Evolutionary conservation across 2,113 vertebrate species (phyloP), one percentile per base, ranked within the genome.

Genomic region (Amia ocellicauda): DNA sequence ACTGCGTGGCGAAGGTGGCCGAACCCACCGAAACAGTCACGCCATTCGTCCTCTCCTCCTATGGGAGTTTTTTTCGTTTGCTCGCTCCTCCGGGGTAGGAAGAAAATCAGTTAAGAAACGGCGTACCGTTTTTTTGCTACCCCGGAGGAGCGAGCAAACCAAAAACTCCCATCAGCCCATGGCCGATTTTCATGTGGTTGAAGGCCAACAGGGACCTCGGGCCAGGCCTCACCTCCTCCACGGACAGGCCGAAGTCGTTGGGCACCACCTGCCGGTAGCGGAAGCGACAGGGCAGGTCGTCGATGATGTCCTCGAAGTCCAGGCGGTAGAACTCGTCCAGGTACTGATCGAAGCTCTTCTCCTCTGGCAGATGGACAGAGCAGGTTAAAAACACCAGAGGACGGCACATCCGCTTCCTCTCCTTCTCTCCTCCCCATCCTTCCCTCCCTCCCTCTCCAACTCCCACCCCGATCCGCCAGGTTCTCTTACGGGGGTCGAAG

Each of bases 231-330:
- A 95, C 93, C 93, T 95, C 94, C 1, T 93, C 85, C 0, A 90
- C 87, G 58, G 72, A 80, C 55, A 97, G 88, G 52, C 94, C 93
- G 0, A 95, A 97, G 85, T 93, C 90, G 1, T 94, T 96, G 69
- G 93, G 63, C 23, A 94, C 56, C 1, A 96, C 94, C 0, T 78
- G 74, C 50, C 92, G 84, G 83, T 96, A 97, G 64, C 91, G 91
- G 72, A 97, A 97, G 60, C 93, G 83, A 61, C 94, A 97, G 0
- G 93, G 93, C 20, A 94, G 74, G 77, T 96, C 92, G 0, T 92
- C 92, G 0, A 97, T 85, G 62, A 96, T 75, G 76, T 95, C 93
- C 78, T 96, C 93, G 0, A 91, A 97, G 81, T 97, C 92, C 72
- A 97, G 74, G 36, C 70, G 85, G 66, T 95, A 95, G 68, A 91